Conservation (phyloP, 2,888 invertebrate genomes). For the Netelia melanura region DNA sequence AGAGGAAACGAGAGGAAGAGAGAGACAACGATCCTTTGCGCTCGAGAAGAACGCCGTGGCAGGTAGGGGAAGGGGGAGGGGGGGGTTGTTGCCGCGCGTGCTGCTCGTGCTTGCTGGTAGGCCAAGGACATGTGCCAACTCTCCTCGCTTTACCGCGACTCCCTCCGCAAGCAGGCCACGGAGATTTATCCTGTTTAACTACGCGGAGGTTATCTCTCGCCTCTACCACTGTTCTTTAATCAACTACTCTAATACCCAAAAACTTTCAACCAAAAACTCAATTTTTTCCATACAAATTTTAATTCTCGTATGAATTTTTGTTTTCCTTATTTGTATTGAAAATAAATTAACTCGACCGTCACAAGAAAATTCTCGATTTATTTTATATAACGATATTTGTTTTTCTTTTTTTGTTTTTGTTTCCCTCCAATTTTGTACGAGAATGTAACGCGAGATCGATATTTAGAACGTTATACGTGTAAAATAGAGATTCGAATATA, state of each 20-base stretch:
- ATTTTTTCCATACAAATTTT: not conserved
- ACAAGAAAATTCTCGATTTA: no score
- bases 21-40: slow-evolving; percentile 35
- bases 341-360: no score
- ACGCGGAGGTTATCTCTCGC: not conserved
- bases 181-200: slow-evolving; percentile 32
- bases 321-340: no score
- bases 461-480: not conserved
- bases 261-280: not conserved
- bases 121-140: slow-evolving; percentile 69
- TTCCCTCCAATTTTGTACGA: no score
- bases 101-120: slow-evolving; percentile 62
- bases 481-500: not conserved
- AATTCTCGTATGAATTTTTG: no score
- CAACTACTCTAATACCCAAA: not conserved
- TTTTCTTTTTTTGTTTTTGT: no score
- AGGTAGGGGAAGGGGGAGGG: not conserved
- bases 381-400: no score
- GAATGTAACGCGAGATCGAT: not conserved
- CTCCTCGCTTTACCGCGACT: slow-evolving; percentile 28
- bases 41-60: not conserved
- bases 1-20: not conserved
- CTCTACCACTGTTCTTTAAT: slow-evolving; percentile 19
- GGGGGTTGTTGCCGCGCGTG: slow-evolving; percentile 50
- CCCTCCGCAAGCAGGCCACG: slow-evolving; percentile 18